These are phyloP conservation scores for Lycaon pictus DNA, from an alignment of 2,113 vertebrate genomes.

Conservation along the genomic window DNA sequence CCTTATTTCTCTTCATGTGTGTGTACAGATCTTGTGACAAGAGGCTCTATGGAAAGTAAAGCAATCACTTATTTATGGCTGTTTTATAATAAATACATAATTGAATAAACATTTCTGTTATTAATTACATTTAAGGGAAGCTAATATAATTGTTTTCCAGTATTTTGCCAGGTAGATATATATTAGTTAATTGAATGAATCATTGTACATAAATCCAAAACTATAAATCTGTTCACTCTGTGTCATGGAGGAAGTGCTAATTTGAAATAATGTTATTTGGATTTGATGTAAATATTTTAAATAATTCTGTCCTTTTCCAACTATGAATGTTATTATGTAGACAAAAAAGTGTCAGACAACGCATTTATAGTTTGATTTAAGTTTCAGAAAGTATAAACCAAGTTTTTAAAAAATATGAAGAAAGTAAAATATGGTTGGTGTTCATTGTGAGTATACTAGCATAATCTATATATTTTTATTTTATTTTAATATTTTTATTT, in stretches of 20 bases:
- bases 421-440: not conserved
- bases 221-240: not conserved
- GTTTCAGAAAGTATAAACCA: not conserved
- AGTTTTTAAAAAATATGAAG: not conserved
- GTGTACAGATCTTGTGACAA: not conserved
- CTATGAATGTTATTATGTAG: not conserved
- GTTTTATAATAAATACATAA: not conserved
- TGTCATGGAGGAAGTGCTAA: not conserved
- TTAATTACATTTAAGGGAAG: not conserved
- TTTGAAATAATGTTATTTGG: not conserved
- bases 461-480: not conserved
- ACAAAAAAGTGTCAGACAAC: not conserved
- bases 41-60: not conserved
- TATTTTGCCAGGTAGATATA: not conserved
- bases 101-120: not conserved
- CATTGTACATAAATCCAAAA: not conserved
- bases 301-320: not conserved
- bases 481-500: no score
- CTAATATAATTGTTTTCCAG: not conserved
- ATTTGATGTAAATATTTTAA: not conserved
- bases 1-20: not conserved
- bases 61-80: not conserved
- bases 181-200: not conserved
- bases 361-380: not conserved
- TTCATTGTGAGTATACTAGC: not conserved